Percentiles rank a stretch among this genome's conserved stretches.
These are phyloP conservation scores for Hydrotaea diabolus DNA, from an alignment of 2,888 invertebrate genomes.

Conservation along the genomic window DNA sequence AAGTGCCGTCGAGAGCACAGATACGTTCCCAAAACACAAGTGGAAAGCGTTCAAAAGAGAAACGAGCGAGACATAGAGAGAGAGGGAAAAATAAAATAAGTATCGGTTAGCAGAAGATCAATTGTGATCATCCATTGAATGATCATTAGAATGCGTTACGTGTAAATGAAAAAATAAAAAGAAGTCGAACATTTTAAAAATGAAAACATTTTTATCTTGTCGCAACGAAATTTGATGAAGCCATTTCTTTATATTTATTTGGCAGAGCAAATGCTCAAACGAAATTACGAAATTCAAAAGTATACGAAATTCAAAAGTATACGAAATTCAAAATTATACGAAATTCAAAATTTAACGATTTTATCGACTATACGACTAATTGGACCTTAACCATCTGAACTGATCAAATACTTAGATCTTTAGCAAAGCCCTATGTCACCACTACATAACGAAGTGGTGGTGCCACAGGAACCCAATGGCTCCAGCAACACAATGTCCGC, in stretches of 20 bases:
- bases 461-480: constrained; percentile 50
- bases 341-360: constrained; percentile 50
- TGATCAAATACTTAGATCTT: neutral
- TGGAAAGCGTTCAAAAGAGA: constrained; percentile 30
- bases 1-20: constrained; percentile 63
- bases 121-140: constrained; percentile 41
- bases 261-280: constrained; percentile 3
- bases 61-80: constrained; percentile 33
- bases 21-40: constrained; percentile 8
- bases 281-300: constrained; percentile 54
- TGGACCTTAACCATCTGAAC: constrained; percentile 31
- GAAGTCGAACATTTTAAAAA: constrained; percentile 12
- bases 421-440: constrained; percentile 58
- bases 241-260: neutral
- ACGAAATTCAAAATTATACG: constrained; percentile 54
- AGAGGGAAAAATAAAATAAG: constrained; percentile 24
- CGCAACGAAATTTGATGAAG: constrained; percentile 9
- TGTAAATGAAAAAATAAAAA: constrained; percentile 14
- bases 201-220: constrained; percentile 7
- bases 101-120: constrained; percentile 37
- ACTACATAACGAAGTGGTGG: constrained; percentile 60
- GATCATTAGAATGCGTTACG: constrained; percentile 38
- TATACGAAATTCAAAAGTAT: no score
- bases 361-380: constrained; percentile 41
- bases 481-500: constrained; percentile 28